Conservation (phyloP, 1,140 invertebrate genomes). For the Heliothis subflexa region DNA sequence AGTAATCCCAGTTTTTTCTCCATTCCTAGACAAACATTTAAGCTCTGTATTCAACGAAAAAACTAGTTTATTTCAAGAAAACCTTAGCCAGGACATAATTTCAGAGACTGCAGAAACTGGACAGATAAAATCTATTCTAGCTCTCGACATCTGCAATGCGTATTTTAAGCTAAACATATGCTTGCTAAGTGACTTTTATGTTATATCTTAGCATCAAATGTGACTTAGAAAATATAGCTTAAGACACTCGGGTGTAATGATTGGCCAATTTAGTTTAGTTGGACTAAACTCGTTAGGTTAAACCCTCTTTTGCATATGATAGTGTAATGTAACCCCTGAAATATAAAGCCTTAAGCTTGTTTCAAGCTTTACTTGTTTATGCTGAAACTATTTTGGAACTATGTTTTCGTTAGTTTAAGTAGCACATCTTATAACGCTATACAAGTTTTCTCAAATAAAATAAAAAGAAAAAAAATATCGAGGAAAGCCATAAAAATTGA, state of each 20-base stretch:
- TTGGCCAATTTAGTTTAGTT: conserved; percentile 14
- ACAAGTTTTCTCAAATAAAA: too few species aligned
- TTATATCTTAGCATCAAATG: conserved; percentile 14
- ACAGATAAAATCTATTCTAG: conserved; percentile 21
- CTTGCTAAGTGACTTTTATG: conserved; percentile 21
- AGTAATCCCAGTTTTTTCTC: conserved; percentile 21
- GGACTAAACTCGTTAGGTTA: conserved; percentile 21
- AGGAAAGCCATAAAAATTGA: too few species aligned
- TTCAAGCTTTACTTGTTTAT: not conserved
- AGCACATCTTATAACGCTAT: too few species aligned
- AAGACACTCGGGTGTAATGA: not conserved
- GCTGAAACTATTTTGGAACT: not conserved
- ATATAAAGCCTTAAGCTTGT: conserved; percentile 7
- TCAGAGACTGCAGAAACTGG: conserved; percentile 37
- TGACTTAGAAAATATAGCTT: conserved; percentile 21
- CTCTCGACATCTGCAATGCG: conserved; percentile 53
- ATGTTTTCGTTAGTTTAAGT: not conserved
- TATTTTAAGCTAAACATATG: conserved; percentile 44
- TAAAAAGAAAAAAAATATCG: too few species aligned
- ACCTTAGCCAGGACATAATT: conserved; percentile 34
- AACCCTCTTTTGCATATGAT: conserved; percentile 30
- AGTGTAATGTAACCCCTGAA: conserved; percentile 6
- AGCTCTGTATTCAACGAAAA: conserved; percentile 6
- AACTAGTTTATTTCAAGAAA: conserved; percentile 28
- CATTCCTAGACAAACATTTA: conserved; percentile 29